phyloP scores from a whole-genome alignment of 2,797 vertebrate species.

The Cygnus olor region DNA sequence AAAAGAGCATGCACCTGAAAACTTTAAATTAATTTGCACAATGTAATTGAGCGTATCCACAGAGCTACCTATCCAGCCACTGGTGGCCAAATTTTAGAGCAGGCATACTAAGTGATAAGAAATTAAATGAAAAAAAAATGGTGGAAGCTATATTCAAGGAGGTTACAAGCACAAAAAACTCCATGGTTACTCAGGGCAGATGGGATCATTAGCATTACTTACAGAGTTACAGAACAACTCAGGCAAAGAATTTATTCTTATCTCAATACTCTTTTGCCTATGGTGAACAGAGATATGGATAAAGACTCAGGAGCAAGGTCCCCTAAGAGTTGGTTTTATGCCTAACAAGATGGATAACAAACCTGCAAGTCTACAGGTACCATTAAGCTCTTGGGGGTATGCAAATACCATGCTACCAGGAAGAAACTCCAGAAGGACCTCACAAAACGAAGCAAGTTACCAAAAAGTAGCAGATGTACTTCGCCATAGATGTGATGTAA shows the following conservation, averaged over 20 bases:
- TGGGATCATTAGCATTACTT: constrained; percentile 1
- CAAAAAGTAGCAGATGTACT: background rate
- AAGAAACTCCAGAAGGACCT: background rate
- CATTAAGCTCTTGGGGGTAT: fast-evolving
- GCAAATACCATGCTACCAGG: background rate
- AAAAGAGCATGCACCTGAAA: background rate
- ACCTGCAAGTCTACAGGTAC: background rate
- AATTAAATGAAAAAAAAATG: background rate
- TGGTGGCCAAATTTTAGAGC: background rate
- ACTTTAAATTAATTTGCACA: background rate
- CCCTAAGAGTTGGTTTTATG: background rate
- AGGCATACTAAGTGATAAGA: background rate
- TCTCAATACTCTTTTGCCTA: background rate
- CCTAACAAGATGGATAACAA: background rate
- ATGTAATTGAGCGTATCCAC: background rate
- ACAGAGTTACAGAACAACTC: background rate
- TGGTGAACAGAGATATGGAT: background rate
- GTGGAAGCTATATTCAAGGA: background rate
- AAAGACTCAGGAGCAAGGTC: background rate
- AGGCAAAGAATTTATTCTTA: background rate
- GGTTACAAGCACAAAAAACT: background rate
- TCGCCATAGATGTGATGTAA: background rate
- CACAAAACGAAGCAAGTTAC: background rate
- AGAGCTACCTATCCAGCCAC: background rate
- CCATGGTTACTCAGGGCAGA: background rate